A percentile compares a stretch with the other conserved stretches of the same genome.
phyloP scores from a whole-genome alignment of 1,140 invertebrate genomes.

The Drosophila melanica region DNA sequence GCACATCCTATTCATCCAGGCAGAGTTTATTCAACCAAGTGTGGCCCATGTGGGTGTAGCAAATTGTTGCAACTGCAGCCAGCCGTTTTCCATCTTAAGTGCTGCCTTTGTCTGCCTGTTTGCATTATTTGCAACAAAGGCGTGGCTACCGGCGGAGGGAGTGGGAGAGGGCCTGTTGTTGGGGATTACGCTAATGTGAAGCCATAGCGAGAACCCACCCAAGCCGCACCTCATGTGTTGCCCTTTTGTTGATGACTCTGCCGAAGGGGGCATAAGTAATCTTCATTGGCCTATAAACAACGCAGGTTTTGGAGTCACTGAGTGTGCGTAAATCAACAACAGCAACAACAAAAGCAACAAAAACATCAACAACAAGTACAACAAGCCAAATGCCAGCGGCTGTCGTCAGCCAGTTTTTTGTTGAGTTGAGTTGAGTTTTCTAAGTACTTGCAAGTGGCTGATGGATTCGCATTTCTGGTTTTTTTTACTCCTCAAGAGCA shows the following conservation, averaged over 20 bases:
- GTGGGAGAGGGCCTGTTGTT: not conserved
- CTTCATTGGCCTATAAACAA: conserved; percentile 38
- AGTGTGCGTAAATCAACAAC: conserved; percentile 50
- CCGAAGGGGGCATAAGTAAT: conserved; percentile 16
- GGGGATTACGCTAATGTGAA: conserved; percentile 35
- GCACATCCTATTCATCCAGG: conserved; percentile 49
- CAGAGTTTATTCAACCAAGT: conserved; percentile 70
- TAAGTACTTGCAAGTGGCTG: conserved; percentile 23
- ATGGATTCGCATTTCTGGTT: conserved; percentile 60
- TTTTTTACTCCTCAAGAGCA: conserved; percentile 42
- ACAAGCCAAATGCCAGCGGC: conserved; percentile 24
- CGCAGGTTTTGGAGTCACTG: conserved; percentile 35
- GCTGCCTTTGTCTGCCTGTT: conserved; percentile 25
- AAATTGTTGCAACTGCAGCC: conserved; percentile 27
- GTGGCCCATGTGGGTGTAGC: conserved; percentile 25
- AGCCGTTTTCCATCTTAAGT: conserved; percentile 30
- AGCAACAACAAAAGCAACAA: conserved; percentile 27
- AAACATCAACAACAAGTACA: not conserved
- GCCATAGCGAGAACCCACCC: conserved; percentile 39
- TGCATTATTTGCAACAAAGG: conserved; percentile 6
- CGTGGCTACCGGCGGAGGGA: not conserved
- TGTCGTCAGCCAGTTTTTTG: conserved; percentile 50
- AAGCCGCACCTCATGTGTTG: conserved; percentile 30
- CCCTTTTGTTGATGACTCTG: conserved; percentile 1
- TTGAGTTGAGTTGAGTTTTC: conserved; percentile 24